These are phyloP conservation scores for Lepus europaeus DNA, from an alignment of 2,113 vertebrate genomes.

Conservation along the genomic window DNA sequence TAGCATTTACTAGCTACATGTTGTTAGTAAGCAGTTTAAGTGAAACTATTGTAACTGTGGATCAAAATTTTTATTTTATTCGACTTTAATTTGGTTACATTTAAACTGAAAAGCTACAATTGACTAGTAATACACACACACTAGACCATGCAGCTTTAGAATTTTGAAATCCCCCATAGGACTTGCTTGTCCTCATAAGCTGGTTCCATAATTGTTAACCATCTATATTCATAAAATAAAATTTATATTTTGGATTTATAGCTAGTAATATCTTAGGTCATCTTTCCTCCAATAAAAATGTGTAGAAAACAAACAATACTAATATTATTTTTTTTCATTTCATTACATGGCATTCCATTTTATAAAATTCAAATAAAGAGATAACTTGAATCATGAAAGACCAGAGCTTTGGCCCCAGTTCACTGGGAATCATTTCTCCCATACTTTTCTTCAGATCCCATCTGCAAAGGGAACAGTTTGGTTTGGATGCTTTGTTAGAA, in stretches of 20 bases:
- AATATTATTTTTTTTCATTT: not conserved
- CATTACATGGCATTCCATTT: not conserved
- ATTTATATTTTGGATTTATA: not conserved
- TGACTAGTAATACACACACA: not conserved
- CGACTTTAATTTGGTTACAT: not conserved
- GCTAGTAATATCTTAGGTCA: not conserved
- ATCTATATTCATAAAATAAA: not conserved
- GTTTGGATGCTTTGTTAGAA: not conserved
- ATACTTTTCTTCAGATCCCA: not conserved
- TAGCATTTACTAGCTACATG: not conserved
- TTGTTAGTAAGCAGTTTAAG: not conserved
- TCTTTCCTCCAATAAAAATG: not conserved
- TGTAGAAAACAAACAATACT: not conserved
- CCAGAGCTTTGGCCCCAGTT: not conserved
- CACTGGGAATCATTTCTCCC: not conserved
- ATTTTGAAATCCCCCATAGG: not conserved
- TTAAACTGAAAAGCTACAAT: not conserved
- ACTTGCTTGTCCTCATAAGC: not conserved
- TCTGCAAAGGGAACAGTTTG: not conserved
- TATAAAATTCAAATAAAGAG: not conserved
- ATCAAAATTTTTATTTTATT: not conserved
- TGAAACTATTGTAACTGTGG: not conserved
- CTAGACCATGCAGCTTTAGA: accelerated
- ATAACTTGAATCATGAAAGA: not conserved
- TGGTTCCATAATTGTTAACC: not conserved